Base-by-base conservation (phyloP, 2,113 vertebrate species). In the Scortum barcoo region DNA sequence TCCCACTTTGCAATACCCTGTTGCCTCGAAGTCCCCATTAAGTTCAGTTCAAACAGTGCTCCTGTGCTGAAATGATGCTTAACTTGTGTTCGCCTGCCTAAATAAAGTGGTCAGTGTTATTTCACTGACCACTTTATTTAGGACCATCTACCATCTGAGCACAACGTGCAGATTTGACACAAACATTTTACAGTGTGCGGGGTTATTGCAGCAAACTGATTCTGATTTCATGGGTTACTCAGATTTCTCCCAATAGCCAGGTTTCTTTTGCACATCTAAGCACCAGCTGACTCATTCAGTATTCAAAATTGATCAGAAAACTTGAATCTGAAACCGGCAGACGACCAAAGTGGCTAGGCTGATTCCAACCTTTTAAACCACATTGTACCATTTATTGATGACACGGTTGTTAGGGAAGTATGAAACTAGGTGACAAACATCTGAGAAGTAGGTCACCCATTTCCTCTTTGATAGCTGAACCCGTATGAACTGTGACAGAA, bases 371-470 rank as follows among this genome's bases (percentile, higher is more conserved):
- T 66, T 40, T 40, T 36, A 14, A 5, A 1, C 4, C 7, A 0
- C 7, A 36, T 30, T 26, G 0, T 44, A 6, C 14, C 57, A 54
- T 68, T 12, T 38, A 67, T 76, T 72, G 60, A 11, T 13, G 61
- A 68, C 66, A 16, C 11, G 16, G 70, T 84, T 56, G 40, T 68
- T 46, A 58, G n/a, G 42, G 70, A 40, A 56, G n/a, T 28, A 2
- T 16, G 28, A 78, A 76, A 78, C 44, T 72, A 54, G 30, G 75
- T 76, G 84, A 83, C 78, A 88, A 76, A 80, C 84, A 78, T 53
- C 12, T 72, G 28, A 86, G 76, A 88, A 86, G 36, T 87, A 79
- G 84, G 70, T 86, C 85, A 88, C 63, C 24, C 1, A 48, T 51
- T 88, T 86, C 65, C 28, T 82, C 30, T 58, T 72, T 7, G 48